Evolutionary conservation across 2,113 vertebrate species (phyloP).

Genomic region (Corythornis vintsioides): DNA sequence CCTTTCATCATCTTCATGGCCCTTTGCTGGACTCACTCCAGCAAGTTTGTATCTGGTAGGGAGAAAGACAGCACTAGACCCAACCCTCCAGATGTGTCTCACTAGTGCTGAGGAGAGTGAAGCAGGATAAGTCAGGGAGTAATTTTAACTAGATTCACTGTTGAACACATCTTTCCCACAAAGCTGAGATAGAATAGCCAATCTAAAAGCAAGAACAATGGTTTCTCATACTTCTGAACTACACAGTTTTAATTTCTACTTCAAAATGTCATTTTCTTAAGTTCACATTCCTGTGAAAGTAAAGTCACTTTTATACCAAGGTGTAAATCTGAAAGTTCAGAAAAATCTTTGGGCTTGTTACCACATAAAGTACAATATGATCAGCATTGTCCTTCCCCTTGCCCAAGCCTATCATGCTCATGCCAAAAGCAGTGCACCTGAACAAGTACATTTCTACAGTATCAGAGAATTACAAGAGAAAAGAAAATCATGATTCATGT

Average conservation of each 20-base stretch:
- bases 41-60: background rate
- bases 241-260: background rate
- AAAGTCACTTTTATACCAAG: constrained; percentile 37
- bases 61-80: background rate
- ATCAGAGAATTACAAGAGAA: background rate
- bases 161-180: background rate
- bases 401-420: background rate
- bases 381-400: background rate
- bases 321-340: constrained; percentile 51
- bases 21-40: background rate
- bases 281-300: background rate
- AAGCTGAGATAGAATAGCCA: background rate
- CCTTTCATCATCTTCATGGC: background rate
- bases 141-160: constrained; percentile 28
- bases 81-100: background rate
- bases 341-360: background rate
- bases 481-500: background rate
- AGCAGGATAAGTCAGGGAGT: background rate
- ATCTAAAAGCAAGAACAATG: background rate
- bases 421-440: background rate
- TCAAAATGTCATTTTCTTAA: background rate
- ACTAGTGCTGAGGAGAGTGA: background rate
- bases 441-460: background rate
- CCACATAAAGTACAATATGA: background rate
- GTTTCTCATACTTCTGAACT: background rate